Conservation (phyloP, 2,888 invertebrate species). For the Plagodis dolabraria region DNA sequence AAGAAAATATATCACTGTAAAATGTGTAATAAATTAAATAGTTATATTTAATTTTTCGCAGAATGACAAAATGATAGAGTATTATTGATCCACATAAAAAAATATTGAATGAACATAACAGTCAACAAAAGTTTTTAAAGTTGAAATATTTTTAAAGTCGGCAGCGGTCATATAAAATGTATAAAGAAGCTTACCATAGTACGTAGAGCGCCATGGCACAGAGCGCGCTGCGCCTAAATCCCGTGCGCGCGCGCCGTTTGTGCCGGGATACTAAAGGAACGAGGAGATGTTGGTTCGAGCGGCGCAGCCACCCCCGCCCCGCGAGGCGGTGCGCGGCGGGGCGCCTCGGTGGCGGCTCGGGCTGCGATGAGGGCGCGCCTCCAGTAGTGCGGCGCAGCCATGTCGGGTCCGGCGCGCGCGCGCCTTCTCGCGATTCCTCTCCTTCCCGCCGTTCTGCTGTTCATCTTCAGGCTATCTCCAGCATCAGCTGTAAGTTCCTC, state of each 20-base stretch:
- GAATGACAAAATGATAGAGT: constrained; percentile 3
- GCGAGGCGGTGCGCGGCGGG: constrained; percentile 47
- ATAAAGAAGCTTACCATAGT: constrained; percentile 68
- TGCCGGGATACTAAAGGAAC: constrained; percentile 82
- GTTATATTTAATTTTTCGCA: no score
- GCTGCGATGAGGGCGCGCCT: constrained; percentile 64
- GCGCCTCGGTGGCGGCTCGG: constrained; percentile 42
- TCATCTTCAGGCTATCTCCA: constrained; percentile 58
- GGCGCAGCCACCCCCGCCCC: constrained; percentile 65
- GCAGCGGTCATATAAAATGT: not conserved
- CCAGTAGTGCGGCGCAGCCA: constrained; percentile 82
- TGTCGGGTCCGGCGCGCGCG: constrained; percentile 82
- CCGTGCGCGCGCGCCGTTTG: constrained; percentile 83
- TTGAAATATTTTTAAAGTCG: not conserved
- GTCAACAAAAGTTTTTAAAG: not conserved
- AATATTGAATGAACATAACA: not conserved
- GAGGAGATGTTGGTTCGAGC: constrained; percentile 69
- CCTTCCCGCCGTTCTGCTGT: constrained; percentile 62
- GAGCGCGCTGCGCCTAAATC: constrained; percentile 79
- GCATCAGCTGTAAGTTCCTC: constrained; percentile 69
- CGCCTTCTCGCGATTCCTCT: constrained; percentile 68
- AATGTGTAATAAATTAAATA: constrained; percentile 4
- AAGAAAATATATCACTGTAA: constrained; percentile 36
- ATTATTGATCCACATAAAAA: constrained; percentile 9
- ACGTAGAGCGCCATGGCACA: constrained; percentile 81